phyloP scores from a whole-genome alignment of 2,797 vertebrate species.

The Pseudochaenichthys georgianus region DNA sequence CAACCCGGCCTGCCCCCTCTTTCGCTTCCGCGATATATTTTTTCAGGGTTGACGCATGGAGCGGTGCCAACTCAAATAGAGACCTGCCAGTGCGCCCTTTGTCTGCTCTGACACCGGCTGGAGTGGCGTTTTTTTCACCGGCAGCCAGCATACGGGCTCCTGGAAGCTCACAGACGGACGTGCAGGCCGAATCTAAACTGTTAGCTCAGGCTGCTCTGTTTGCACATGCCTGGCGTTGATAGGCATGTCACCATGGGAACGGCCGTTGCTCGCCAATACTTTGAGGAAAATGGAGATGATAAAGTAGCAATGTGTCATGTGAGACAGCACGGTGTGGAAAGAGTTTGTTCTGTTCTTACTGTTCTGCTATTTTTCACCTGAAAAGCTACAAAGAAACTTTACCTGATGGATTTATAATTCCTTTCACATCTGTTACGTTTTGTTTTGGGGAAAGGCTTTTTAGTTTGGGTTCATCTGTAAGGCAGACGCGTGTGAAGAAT shows the following conservation, averaged over 20 bases:
- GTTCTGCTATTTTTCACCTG: slow-evolving; percentile 22
- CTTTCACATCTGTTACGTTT: slow-evolving; percentile 23
- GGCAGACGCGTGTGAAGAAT: slow-evolving; percentile 36
- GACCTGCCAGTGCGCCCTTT: slow-evolving; percentile 85
- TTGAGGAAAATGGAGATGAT: slow-evolving; percentile 78
- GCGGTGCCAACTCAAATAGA: slow-evolving; percentile 86
- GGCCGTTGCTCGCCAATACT: slow-evolving; percentile 69
- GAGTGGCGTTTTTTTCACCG: slow-evolving; percentile 72
- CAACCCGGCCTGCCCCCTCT: slow-evolving; percentile 61
- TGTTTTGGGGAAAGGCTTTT: slow-evolving; percentile 23
- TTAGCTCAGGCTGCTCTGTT: slow-evolving; percentile 85
- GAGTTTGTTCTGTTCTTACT: slow-evolving; percentile 39
- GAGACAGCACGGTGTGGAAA: slow-evolving; percentile 67
- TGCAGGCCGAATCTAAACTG: slow-evolving; percentile 74
- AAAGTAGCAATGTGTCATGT: slow-evolving; percentile 84
- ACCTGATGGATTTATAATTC: slow-evolving; percentile 18
- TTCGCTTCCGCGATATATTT: slow-evolving; percentile 70
- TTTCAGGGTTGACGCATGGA: slow-evolving; percentile 72
- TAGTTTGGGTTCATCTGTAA: slow-evolving; percentile 39
- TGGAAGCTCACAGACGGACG: slow-evolving; percentile 63
- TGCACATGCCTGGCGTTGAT: slow-evolving; percentile 87
- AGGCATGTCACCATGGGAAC: slow-evolving; percentile 88
- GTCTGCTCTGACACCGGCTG: slow-evolving; percentile 83
- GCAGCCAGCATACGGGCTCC: slow-evolving; percentile 75
- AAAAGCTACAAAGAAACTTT: slow-evolving; percentile 9